Base-by-base conservation (phyloP, 2,797 vertebrate genomes). In the Acanthis flammea region DNA sequence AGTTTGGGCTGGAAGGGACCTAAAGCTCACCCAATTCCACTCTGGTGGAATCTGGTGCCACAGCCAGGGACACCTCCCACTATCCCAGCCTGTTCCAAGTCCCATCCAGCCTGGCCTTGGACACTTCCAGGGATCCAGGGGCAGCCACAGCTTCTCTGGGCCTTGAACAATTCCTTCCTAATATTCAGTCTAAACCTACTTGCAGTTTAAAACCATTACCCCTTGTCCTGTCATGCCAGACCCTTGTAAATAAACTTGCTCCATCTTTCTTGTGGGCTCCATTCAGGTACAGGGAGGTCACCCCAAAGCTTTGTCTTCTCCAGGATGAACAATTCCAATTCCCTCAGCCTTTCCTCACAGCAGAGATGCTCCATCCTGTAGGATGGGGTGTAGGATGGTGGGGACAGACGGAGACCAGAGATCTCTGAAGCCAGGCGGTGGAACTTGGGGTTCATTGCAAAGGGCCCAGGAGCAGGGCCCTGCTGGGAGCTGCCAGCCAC, bases 81-180 rank as follows among this genome's bases (percentile, higher is more conserved):
- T 33, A 8, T 0, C 8, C 50, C 72, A 76, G 3, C 1, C 2
- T 45, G 14, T 1, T 63, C 10, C n/a, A 82, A 45, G 14, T 3
- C 17, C 31, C 0, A 0, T 50, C 42, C 24, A 45, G 0, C 28
- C 51, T 51, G 21, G 21, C 5, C 18, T 4, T 25, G 13, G 1
- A 35, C 39, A 51, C 18, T 58, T 2, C 12, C 51, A 77, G 58
- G 39, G 12, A 77, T 53, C 55, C 45, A 61, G 37, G 7, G 5
- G 8, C 44, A 70, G 24, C 19, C 55, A 50, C 37, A 44, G 19
- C 9, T 57, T 44, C n/a, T 82, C 65, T 35, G 31, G 44, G 37
- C 24, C 37, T 71, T 6, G 4, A 76, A 35, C 0, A 35, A 58
- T 57, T 39, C 14, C n/a, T 31, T 57, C n/a, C 71, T 1, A 44